A percentile compares a stretch with the other conserved stretches of the same genome.
Evolutionary conservation across 2,797 vertebrate species (phyloP).

Genomic region (Danio tinwini): DNA sequence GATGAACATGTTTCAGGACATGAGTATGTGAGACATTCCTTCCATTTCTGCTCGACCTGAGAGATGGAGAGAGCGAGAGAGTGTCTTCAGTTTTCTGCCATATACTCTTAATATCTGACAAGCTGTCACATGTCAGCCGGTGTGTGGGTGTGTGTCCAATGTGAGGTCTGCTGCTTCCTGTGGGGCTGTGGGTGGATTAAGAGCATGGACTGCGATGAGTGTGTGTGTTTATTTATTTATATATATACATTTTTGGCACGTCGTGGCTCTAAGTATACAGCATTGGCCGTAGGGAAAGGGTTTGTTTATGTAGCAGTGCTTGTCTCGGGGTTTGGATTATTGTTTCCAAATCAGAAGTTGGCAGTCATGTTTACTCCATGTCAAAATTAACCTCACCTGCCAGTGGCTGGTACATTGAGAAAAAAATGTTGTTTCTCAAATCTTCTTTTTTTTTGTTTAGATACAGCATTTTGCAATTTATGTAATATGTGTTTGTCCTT

Average conservation of each 20-base stretch:
- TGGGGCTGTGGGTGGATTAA: slow-evolving; percentile 21
- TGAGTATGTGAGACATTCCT: slow-evolving; percentile 5
- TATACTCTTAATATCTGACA: slow-evolving; percentile 30
- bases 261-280: slow-evolving; percentile 4
- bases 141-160: slow-evolving; percentile 34
- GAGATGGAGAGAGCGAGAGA: background rate
- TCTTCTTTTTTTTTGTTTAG: background rate
- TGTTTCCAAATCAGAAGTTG: slow-evolving; percentile 35
- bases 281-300: slow-evolving; percentile 6
- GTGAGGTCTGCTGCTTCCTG: slow-evolving; percentile 6
- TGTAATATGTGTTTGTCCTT: background rate
- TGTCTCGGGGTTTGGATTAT: slow-evolving; percentile 22
- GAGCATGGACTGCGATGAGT: slow-evolving; percentile 17
- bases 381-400: slow-evolving; percentile 32
- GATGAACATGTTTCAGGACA: background rate
- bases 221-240: slow-evolving; percentile 20
- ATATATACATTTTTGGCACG: slow-evolving; percentile 32
- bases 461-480: background rate
- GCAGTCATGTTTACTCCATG: slow-evolving; percentile 1
- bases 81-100: slow-evolving; percentile 14
- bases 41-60: background rate
- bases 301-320: slow-evolving; percentile 18
- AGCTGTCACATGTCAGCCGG: slow-evolving; percentile 32
- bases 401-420: slow-evolving; percentile 12
- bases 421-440: background rate